A percentile compares a stretch with the other conserved stretches of the same genome.
Conservation (phyloP, 2,113 vertebrate species). For the Sylvietta virens region DNA sequence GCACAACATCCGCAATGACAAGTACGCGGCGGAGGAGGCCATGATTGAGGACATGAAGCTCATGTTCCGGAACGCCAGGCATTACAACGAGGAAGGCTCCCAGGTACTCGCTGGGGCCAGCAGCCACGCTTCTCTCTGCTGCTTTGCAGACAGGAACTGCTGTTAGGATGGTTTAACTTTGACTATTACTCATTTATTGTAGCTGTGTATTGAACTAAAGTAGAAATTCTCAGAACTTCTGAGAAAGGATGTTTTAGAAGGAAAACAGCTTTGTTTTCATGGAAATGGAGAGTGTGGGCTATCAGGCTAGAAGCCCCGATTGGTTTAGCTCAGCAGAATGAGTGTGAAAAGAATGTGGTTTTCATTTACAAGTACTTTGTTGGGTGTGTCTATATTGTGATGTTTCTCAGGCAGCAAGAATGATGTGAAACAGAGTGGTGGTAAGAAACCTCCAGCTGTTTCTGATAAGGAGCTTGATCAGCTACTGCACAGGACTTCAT, state of each 20-base stretch:
- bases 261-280: background rate
- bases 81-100: slow-evolving; percentile 98
- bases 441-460: background rate
- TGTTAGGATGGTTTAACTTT: background rate
- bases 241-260: background rate
- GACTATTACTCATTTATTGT: background rate
- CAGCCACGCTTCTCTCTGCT: background rate
- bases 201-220: background rate
- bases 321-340: background rate
- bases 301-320: background rate
- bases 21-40: slow-evolving; percentile 86
- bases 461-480: background rate
- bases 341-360: background rate
- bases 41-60: slow-evolving; percentile 96
- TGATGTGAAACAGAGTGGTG: background rate
- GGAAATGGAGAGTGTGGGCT: background rate
- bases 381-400: background rate
- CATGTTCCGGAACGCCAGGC: slow-evolving; percentile 97
- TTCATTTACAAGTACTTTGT: background rate
- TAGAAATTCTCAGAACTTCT: background rate
- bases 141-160: background rate
- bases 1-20: slow-evolving; percentile 93
- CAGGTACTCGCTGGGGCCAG: slow-evolving; percentile 73
- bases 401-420: background rate
- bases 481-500: background rate